phyloP scores from a whole-genome alignment of 2,797 vertebrate genomes.

The Crax fasciolata region DNA sequence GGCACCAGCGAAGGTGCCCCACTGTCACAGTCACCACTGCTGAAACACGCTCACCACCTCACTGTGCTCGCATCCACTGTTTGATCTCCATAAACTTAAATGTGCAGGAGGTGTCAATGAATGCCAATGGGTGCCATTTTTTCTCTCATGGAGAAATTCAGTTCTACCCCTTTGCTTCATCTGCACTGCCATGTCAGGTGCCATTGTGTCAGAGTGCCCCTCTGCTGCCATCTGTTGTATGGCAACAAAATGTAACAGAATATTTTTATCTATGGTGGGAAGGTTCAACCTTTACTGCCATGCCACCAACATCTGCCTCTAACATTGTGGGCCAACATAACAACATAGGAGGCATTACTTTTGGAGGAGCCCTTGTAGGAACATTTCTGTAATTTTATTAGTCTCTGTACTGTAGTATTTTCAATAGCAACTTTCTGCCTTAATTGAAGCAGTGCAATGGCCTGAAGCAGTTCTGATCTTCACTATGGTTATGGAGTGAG shows the following conservation, averaged over 20 bases:
- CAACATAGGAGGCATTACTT: too few species aligned
- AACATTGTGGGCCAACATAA: too few species aligned
- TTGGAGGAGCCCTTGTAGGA: not conserved
- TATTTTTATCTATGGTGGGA: too few species aligned
- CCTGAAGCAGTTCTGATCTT: not conserved
- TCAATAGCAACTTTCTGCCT: not conserved
- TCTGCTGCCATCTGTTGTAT: not conserved
- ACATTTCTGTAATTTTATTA: not conserved
- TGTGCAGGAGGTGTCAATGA: not conserved
- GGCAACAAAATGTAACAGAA: not conserved
- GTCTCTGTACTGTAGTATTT: not conserved
- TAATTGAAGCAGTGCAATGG: not conserved
- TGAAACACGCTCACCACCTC: not conserved
- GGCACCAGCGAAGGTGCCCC: not conserved
- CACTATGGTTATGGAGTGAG: not conserved
- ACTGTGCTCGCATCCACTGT: not conserved
- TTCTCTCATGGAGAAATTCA: not conserved
- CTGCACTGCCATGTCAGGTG: not conserved
- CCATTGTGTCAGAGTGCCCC: not conserved
- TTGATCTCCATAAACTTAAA: too few species aligned
- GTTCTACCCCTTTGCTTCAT: not conserved
- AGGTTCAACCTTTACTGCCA: too few species aligned
- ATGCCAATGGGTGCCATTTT: not conserved
- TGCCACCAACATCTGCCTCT: too few species aligned
- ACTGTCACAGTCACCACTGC: not conserved